A percentile compares a stretch with the other conserved stretches of the same genome.
phyloP scores from a whole-genome alignment of 2,113 vertebrate genomes.

The Prionailurus bengalensis region DNA sequence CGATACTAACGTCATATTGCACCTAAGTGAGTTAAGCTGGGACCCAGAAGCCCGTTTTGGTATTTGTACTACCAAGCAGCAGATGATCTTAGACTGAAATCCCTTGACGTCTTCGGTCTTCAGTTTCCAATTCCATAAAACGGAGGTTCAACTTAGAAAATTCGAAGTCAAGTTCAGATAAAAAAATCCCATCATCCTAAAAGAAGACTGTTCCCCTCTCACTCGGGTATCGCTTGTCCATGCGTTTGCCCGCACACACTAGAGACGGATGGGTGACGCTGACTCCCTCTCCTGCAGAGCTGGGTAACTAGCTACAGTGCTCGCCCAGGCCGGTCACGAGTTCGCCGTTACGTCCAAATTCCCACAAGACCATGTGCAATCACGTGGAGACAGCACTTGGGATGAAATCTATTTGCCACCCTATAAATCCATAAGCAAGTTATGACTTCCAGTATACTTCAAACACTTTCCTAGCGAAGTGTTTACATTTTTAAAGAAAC shows the following conservation, averaged over 20 bases:
- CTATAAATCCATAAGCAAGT: not conserved
- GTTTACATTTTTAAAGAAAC: not conserved
- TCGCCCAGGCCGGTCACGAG: not conserved
- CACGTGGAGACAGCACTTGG: not conserved
- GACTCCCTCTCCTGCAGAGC: not conserved
- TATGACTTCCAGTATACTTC: not conserved
- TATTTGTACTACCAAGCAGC: not conserved
- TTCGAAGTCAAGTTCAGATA: not conserved
- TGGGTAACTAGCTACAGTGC: not conserved
- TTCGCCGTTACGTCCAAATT: not conserved
- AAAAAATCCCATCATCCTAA: not conserved
- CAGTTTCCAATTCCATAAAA: slow-evolving; percentile 22
- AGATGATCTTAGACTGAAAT: not conserved
- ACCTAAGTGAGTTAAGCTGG: not conserved
- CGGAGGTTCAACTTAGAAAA: not conserved
- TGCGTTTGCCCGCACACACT: not conserved
- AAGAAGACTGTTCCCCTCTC: not conserved
- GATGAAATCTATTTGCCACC: not conserved
- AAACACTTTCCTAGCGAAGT: slow-evolving; percentile 8
- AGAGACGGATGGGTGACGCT: not conserved
- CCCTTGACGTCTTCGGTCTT: not conserved
- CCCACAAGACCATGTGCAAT: not conserved
- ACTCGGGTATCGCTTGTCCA: not conserved
- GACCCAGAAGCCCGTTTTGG: not conserved
- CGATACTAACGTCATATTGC: not conserved